These are phyloP conservation scores for Apodemus agrarius DNA, from an alignment of 2,797 vertebrate genomes.

Conservation along the genomic window DNA sequence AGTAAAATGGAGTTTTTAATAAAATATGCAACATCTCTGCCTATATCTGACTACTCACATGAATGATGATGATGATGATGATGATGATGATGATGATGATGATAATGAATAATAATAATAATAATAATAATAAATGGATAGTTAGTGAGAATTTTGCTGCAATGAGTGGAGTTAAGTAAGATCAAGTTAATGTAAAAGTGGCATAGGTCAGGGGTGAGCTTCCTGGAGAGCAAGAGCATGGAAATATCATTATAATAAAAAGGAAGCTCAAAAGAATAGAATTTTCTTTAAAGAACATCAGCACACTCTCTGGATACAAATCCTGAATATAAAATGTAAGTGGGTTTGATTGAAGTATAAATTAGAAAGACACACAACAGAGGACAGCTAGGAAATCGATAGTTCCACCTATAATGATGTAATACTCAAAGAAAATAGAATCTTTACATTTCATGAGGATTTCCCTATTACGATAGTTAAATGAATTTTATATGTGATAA, in stretches of 20 bases:
- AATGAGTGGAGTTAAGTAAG: not conserved
- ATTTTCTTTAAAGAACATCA: not conserved
- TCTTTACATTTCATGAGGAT: not conserved
- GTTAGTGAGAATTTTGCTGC: not conserved
- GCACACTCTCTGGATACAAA: not conserved
- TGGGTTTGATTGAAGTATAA: not conserved
- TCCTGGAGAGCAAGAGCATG: not conserved
- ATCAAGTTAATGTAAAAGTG: not conserved
- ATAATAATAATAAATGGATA: not conserved
- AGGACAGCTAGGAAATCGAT: conserved; percentile 20
- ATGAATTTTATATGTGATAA: not conserved
- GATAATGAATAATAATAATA: too few species aligned
- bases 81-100: too few species aligned
- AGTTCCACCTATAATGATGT: not conserved
- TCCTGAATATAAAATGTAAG: not conserved
- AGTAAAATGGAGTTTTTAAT: not conserved
- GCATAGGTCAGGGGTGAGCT: not conserved
- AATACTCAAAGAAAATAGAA: not conserved
- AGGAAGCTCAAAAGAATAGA: not conserved
- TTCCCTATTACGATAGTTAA: not conserved
- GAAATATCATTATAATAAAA: not conserved
- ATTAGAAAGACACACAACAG: not conserved
- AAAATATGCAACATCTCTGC: not conserved
- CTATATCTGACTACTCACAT: not conserved
- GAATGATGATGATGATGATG: too few species aligned